Conservation (phyloP, 1,140 invertebrate genomes). For the Caenorhabditis briggsae region DNA sequence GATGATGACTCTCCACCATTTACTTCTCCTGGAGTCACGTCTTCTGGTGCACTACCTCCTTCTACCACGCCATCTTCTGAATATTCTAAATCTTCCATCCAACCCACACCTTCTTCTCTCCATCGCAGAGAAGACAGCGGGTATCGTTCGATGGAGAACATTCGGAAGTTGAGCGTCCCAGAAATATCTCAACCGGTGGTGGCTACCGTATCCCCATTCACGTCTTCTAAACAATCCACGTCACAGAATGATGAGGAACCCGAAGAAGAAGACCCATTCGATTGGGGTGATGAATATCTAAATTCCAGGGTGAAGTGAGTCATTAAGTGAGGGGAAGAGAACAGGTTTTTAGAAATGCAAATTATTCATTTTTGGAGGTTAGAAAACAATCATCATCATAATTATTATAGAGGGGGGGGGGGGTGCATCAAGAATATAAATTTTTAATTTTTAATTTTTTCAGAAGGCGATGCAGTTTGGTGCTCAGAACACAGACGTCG, state of each 20-base stretch:
- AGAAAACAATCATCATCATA: constrained; percentile 18
- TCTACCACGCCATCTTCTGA: too few relatives aligned
- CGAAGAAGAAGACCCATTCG: constrained; percentile 33
- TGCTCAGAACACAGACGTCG: constrained; percentile 93
- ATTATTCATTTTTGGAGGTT: not conserved
- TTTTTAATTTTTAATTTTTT: constrained; percentile 78
- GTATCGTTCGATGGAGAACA: constrained; percentile 10
- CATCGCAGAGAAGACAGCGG: constrained; percentile 50
- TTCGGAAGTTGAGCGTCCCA: not conserved
- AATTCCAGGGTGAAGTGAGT: constrained; percentile 46
- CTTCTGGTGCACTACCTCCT: not conserved
- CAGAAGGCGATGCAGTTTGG: constrained; percentile 96
- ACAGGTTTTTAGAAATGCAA: not conserved
- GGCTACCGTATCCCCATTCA: not conserved
- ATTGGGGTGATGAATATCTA: constrained; percentile 61
- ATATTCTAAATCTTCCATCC: too few relatives aligned
- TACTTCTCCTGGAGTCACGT: too few relatives aligned
- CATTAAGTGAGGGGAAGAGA: not conserved
- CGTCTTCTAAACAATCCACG: constrained; percentile 15
- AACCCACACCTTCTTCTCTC: constrained; percentile 33
- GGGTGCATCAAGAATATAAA: not conserved
- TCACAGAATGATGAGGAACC: not conserved
- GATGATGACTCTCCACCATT: constrained; percentile 44
- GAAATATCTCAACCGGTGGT: not conserved
- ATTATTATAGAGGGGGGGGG: not conserved